phyloP scores from a whole-genome alignment of 1,140 invertebrate species.

The Conopomorpha cramerella region DNA sequence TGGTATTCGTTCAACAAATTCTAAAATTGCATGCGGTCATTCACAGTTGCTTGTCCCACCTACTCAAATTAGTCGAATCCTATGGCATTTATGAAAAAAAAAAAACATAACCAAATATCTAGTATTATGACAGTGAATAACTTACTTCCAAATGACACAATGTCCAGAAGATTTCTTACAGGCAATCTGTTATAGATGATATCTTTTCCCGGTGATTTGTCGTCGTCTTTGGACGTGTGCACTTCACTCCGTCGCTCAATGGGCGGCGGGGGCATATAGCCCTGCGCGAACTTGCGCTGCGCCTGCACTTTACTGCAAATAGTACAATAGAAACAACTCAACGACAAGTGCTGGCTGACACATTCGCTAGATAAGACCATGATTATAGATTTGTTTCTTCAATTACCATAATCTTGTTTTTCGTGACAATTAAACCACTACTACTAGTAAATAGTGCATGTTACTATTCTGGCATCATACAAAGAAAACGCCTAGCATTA shows the following conservation, averaged over 20 bases:
- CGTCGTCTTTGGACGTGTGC: neutral
- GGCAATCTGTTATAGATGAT: neutral
- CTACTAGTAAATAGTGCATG: too few species aligned
- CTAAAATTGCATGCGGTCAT: too few species aligned
- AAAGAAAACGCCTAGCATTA: too few species aligned
- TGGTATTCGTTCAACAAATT: too few species aligned
- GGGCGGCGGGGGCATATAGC: constrained; percentile 11
- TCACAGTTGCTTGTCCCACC: too few species aligned
- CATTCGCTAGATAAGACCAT: too few species aligned
- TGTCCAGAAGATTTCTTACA: neutral
- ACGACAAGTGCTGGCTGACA: too few species aligned
- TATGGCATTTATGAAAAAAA: neutral
- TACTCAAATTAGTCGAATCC: neutral
- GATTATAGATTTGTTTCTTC: too few species aligned
- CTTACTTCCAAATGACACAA: neutral
- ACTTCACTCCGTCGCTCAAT: neutral
- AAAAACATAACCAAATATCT: neutral
- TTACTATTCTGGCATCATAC: too few species aligned
- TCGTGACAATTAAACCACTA: too few species aligned
- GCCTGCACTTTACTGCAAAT: constrained; percentile 15
- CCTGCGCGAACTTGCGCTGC: constrained; percentile 20
- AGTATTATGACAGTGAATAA: neutral
- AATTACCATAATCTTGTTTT: too few species aligned
- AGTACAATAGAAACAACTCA: too few species aligned
- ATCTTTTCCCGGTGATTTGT: neutral